Evolutionary conservation across 2,888 invertebrate genomes (phyloP).

Genomic region (Cataglyphis albicans): DNA sequence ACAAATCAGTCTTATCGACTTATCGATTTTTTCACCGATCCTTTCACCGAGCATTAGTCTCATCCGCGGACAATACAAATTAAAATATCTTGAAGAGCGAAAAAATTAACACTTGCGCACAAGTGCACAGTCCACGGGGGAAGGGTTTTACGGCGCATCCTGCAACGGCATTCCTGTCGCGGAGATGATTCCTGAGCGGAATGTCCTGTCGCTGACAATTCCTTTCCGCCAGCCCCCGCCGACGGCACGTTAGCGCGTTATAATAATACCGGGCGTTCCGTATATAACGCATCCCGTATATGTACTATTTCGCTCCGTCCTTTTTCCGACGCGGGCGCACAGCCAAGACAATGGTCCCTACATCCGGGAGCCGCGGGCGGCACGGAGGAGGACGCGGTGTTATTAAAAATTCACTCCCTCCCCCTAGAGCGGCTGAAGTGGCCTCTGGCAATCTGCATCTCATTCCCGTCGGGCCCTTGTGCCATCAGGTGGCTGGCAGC

Average conservation of each 20-base stretch:
- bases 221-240: conserved; percentile 45
- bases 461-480: conserved; percentile 83
- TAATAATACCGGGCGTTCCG: conserved; percentile 76
- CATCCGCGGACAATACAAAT: neutral
- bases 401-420: conserved; percentile 85
- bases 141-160: conserved; percentile 5
- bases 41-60: neutral
- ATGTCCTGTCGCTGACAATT: conserved; percentile 75
- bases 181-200: conserved; percentile 38
- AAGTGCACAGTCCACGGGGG: conserved; percentile 3
- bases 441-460: conserved; percentile 86
- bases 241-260: conserved; percentile 69
- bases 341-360: conserved; percentile 81
- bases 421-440: conserved; percentile 83
- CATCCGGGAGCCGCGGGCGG: conserved; percentile 76
- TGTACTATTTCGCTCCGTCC: conserved; percentile 55
- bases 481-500: conserved; percentile 76
- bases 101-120: conserved; percentile 24
- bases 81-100: neutral
- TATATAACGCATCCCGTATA: conserved; percentile 61
- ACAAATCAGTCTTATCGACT: neutral
- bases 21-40: neutral
- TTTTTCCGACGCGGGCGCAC: conserved; percentile 69
- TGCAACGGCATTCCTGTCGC: conserved; percentile 22
- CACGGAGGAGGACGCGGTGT: conserved; percentile 78